Evolutionary conservation across 2,797 vertebrate genomes (phyloP).

Genomic region (Labeo calbasu): DNA sequence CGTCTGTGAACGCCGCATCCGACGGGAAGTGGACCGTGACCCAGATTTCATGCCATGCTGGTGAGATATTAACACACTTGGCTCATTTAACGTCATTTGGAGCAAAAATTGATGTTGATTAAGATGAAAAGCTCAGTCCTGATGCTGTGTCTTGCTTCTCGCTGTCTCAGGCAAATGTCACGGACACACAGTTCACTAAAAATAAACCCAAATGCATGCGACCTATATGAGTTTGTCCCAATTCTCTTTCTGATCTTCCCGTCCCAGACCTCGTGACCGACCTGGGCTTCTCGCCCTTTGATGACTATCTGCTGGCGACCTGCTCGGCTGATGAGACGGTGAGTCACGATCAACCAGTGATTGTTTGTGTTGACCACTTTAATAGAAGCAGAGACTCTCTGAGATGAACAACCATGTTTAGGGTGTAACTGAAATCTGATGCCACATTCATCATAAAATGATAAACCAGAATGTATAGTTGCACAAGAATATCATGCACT

Average conservation of each 20-base stretch:
- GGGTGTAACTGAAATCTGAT: background rate
- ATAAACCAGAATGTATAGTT: background rate
- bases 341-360: slow-evolving; percentile 64
- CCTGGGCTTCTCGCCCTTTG: slow-evolving; percentile 94
- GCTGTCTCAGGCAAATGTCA: background rate
- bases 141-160: background rate
- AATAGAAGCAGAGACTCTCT: background rate
- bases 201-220: background rate
- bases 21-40: slow-evolving; percentile 79
- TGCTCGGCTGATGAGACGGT: slow-evolving; percentile 89
- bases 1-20: slow-evolving; percentile 75
- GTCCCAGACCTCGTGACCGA: slow-evolving; percentile 88
- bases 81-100: background rate
- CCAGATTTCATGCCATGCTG: slow-evolving; percentile 89
- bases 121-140: background rate
- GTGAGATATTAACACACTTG: slow-evolving; percentile 69
- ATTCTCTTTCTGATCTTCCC: background rate
- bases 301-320: slow-evolving; percentile 88
- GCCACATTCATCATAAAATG: background rate
- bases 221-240: slow-evolving; percentile 20
- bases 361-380: too few species aligned
- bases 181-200: background rate
- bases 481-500: background rate
- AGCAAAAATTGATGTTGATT: background rate
- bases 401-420: background rate